These are phyloP conservation scores for Tychaedon coryphoeus DNA, from an alignment of 2,113 vertebrate genomes.

Conservation along the genomic window DNA sequence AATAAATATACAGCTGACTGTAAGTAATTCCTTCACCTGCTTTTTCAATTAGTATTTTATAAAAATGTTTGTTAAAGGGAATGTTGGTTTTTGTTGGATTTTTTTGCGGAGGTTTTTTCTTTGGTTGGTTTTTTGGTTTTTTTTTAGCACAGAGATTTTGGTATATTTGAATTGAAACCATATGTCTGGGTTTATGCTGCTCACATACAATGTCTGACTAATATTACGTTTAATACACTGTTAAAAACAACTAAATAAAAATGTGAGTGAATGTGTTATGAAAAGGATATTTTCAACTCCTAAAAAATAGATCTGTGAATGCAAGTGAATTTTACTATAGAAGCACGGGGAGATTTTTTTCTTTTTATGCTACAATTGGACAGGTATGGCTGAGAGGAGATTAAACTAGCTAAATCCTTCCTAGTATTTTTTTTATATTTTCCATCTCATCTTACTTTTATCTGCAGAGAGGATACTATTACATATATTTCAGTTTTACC, in stretches of 20 bases:
- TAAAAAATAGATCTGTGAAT: background rate
- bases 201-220: constrained; percentile 9
- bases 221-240: constrained; percentile 52
- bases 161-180: constrained; percentile 60
- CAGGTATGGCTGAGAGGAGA: background rate
- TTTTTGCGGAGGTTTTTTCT: no score
- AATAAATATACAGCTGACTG: constrained; percentile 55
- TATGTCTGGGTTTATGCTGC: constrained; percentile 21
- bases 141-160: constrained; percentile 6
- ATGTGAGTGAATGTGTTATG: background rate
- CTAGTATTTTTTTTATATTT: background rate
- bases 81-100: background rate
- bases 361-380: background rate
- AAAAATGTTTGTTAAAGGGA: constrained; percentile 52
- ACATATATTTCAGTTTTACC: background rate
- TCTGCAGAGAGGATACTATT: background rate
- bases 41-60: constrained; percentile 57
- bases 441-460: background rate
- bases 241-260: constrained; percentile 37
- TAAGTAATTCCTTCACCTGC: constrained; percentile 47
- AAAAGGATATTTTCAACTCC: background rate
- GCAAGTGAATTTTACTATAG: background rate
- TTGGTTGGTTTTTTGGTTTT: no score
- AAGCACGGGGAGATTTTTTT: background rate
- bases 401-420: background rate